Conservation (phyloP, 37 sponge, comb jelly and placozoan species). For the Tethya wilhelma region DNA sequence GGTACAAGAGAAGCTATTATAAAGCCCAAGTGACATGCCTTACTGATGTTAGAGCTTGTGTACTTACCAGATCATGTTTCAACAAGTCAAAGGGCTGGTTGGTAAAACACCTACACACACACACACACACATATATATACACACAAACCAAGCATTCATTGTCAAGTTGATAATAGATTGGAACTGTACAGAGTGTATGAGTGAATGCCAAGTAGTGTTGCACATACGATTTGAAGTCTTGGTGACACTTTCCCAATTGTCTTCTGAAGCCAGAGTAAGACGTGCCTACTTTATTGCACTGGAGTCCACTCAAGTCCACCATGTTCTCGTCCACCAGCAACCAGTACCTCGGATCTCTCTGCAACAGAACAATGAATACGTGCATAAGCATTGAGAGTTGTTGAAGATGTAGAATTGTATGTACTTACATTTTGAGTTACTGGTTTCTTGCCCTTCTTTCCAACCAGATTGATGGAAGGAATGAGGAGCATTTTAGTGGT, state of each 20-base stretch:
- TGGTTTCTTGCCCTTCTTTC: slow-evolving; percentile 17
- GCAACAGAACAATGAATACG: not conserved
- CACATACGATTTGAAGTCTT: slow-evolving; percentile 39
- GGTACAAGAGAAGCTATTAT: not conserved
- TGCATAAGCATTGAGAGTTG: no score
- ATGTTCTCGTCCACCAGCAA: slow-evolving; percentile 64
- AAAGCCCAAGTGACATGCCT: not conserved
- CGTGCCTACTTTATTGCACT: slow-evolving; percentile 73
- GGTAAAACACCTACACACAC: slow-evolving; percentile 55
- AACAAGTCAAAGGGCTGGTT: slow-evolving; percentile 73
- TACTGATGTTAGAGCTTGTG: not conserved
- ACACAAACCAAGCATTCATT: slow-evolving; percentile 1
- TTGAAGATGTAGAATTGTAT: no score
- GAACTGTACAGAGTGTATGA: no score
- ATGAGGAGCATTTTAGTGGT: slow-evolving; percentile 63
- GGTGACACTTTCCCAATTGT: slow-evolving; percentile 51
- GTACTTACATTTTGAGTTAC: slow-evolving; percentile 20
- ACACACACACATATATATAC: slow-evolving; percentile 9
- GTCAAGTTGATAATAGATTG: not conserved
- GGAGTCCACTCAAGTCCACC: slow-evolving; percentile 62
- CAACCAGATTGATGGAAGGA: slow-evolving; percentile 41
- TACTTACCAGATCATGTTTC: slow-evolving; percentile 65
- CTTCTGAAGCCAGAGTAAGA: slow-evolving; percentile 63
- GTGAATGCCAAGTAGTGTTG: not conserved
- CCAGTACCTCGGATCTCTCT: slow-evolving; percentile 81